These are phyloP conservation scores for Numida meleagris DNA, from an alignment of 2,113 vertebrate genomes.

Conservation along the genomic window DNA sequence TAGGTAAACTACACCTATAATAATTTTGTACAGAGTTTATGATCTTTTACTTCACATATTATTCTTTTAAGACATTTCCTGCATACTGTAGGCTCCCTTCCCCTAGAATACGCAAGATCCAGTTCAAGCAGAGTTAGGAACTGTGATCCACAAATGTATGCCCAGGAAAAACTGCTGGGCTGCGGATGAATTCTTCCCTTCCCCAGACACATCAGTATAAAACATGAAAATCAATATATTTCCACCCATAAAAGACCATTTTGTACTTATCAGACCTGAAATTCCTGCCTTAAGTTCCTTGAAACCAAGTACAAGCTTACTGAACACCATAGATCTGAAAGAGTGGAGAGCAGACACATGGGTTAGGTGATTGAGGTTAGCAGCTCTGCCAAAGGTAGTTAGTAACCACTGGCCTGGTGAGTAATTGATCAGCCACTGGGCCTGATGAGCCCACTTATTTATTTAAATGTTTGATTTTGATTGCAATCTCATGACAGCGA, in stretches of 20 bases:
- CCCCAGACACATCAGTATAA: not conserved
- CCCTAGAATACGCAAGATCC: not conserved
- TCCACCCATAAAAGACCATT: not conserved
- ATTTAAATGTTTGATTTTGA: not conserved
- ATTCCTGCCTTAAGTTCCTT: not conserved
- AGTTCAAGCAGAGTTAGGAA: not conserved
- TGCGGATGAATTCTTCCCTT: not conserved
- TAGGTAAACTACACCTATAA: conserved; percentile 3
- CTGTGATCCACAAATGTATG: not conserved
- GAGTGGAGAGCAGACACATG: not conserved
- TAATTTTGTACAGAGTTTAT: not conserved
- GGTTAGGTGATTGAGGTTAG: rapidly evolving
- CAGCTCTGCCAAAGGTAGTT: not conserved
- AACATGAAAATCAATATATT: not conserved
- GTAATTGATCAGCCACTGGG: not conserved
- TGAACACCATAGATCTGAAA: not conserved
- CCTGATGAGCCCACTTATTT: rapidly evolving
- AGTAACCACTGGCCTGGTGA: not conserved
- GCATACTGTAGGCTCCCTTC: not conserved
- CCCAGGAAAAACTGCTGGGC: not conserved
- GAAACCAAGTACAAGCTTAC: not conserved
- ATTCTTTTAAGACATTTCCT: not conserved
- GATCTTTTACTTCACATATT: not conserved
- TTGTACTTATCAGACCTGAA: not conserved
- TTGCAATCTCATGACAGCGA: rapidly evolving